Evolutionary conservation across 1,140 invertebrate genomes (phyloP).

Genomic region (Drosophila chauvacae): DNA sequence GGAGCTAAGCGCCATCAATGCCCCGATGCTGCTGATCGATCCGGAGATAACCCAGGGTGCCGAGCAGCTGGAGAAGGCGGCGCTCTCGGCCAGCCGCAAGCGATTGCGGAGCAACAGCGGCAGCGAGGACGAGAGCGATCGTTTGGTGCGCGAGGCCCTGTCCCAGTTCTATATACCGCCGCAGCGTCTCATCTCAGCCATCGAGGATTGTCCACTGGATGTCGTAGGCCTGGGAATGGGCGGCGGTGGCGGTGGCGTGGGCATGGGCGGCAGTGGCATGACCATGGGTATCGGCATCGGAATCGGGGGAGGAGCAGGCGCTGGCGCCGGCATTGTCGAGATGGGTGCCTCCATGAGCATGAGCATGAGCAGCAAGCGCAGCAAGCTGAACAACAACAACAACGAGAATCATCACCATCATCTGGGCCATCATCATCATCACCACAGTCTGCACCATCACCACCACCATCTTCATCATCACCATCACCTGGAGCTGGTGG

Average conservation of each 20-base stretch:
- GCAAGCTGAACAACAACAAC: slow-evolving; percentile 33
- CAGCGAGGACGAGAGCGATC: slow-evolving; percentile 87
- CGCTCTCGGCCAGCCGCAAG: slow-evolving; percentile 75
- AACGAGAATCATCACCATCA: not conserved
- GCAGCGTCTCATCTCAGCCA: slow-evolving; percentile 88
- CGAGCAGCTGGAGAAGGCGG: slow-evolving; percentile 81
- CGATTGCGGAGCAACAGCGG: slow-evolving; percentile 84
- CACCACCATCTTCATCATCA: slow-evolving; percentile 25
- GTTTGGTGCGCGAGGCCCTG: slow-evolving; percentile 87
- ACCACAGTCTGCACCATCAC: slow-evolving; percentile 13
- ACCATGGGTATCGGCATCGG: slow-evolving; percentile 42
- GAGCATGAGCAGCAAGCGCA: slow-evolving; percentile 47
- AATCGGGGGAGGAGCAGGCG: slow-evolving; percentile 35
- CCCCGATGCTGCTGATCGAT: slow-evolving; percentile 82
- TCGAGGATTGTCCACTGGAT: slow-evolving; percentile 86
- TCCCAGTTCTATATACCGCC: slow-evolving; percentile 91
- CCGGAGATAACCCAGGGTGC: slow-evolving; percentile 82
- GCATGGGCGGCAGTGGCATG: slow-evolving; percentile 1
- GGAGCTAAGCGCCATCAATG: slow-evolving; percentile 83
- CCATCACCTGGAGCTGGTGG: slow-evolving; percentile 79
- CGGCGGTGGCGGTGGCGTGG: not conserved
- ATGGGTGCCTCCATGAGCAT: slow-evolving; percentile 15
- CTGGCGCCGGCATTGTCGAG: slow-evolving; percentile 22
- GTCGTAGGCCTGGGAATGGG: slow-evolving; percentile 64
- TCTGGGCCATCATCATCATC: not conserved